phyloP scores from a whole-genome alignment of 2,797 vertebrate species.

The Semotilus atromaculatus region DNA sequence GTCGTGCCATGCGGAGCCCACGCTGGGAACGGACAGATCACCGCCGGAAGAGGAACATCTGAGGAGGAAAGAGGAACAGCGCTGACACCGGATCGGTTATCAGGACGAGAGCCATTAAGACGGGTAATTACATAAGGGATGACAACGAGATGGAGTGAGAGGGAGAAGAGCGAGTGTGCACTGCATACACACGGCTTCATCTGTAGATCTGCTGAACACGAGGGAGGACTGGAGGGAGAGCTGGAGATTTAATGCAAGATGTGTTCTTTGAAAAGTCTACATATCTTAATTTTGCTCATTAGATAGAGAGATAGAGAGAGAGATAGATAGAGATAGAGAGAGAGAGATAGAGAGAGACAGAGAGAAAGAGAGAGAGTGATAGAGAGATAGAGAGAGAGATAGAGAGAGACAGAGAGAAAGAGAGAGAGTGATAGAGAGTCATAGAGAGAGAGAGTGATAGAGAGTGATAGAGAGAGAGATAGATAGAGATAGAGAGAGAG shows the following conservation, averaged over 20 bases:
- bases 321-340: not conserved
- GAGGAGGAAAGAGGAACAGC: conserved; percentile 26
- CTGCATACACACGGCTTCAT: not conserved
- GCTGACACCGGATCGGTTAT: not conserved
- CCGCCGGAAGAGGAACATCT: conserved; percentile 1
- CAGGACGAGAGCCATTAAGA: conserved; percentile 18
- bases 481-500: no score
- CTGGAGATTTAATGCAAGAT: no score
- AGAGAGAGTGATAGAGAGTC: not conserved
- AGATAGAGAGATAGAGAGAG: not conserved
- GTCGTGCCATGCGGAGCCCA: conserved; percentile 19
- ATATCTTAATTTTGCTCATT: not conserved
- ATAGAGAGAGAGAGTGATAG: not conserved
- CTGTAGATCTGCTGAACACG: not conserved
- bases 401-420: not conserved
- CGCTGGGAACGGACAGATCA: conserved; percentile 7
- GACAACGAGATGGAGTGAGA: not conserved
- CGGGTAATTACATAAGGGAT: conserved; percentile 23
- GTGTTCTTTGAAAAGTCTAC: not conserved
- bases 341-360: no score
- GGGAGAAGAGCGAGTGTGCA: not conserved
- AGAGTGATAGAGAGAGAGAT: no score
- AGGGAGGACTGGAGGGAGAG: not conserved
- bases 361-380: no score
- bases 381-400: not conserved